Evolutionary conservation across 2,797 vertebrate genomes (phyloP).

Genomic region (Coreius guichenoti): DNA sequence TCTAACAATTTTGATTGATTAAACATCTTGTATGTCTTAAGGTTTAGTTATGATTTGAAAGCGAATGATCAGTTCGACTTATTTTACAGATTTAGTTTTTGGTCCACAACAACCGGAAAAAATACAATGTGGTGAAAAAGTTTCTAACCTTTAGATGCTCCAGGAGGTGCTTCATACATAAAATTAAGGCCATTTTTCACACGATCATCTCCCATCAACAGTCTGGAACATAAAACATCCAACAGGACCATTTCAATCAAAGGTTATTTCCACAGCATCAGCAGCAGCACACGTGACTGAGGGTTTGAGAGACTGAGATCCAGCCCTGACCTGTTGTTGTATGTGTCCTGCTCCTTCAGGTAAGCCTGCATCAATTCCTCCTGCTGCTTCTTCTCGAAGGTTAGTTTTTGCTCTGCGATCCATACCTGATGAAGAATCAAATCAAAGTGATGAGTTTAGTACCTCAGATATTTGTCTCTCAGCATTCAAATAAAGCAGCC

Average conservation of each 20-base stretch:
- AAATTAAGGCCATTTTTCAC: conserved; percentile 99
- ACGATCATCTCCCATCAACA: conserved; percentile 97
- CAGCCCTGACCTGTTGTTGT: conserved; percentile 90
- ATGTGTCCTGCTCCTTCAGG: conserved; percentile 95
- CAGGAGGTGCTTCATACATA: conserved; percentile 98
- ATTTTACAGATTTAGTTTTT: too few relatives aligned
- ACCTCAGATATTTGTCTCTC: neutral
- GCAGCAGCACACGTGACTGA: neutral
- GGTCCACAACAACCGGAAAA: too few relatives aligned
- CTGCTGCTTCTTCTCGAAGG: conserved; percentile 95
- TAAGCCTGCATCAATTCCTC: conserved; percentile 98
- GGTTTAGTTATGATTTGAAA: neutral
- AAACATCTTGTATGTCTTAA: too few relatives aligned
- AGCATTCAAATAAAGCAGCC: neutral
- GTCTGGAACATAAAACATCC: conserved; percentile 71
- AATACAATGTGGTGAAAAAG: neutral
- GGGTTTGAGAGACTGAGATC: neutral
- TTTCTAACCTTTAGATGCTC: conserved; percentile 91
- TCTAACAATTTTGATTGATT: neutral
- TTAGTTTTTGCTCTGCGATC: conserved; percentile 98
- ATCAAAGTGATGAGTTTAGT: neutral
- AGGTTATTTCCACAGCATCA: neutral
- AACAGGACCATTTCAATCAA: neutral
- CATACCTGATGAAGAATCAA: conserved; percentile 84
- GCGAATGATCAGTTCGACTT: neutral